Evolutionary conservation across 1,140 invertebrate species (phyloP), one percentile per base, ranked within the genome.

Genomic region (Pseudoatta argentina): DNA sequence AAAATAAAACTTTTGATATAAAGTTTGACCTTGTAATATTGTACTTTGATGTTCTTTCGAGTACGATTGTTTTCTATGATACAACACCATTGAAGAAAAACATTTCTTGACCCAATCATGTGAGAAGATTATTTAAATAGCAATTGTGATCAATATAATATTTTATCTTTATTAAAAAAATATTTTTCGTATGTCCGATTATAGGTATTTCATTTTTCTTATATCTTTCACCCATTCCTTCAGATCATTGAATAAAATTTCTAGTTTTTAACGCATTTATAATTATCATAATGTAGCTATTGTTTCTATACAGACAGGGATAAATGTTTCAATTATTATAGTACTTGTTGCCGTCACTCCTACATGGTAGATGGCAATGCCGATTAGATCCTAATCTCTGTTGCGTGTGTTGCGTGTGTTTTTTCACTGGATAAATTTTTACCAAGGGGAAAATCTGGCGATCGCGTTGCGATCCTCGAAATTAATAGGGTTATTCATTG

Each of bases 251-350:
- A 14, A 34, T 53, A 30, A 18, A 34, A 63, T 27, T 18, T 55
- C 3, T 24, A 39, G 5, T 10, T 61, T 78, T 39, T 39, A 12
- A n/a, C 30, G 30, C 16, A 34, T n/a, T 67, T 2, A 8, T 12
- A 64, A 64, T 0, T 24, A 21, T 61, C 51, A 73, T 72, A 24
- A 24, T 61, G 55, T 73, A 61, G 7, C 7, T 18, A 30, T 21
- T 48, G 14, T 48, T 6, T n/a, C 10, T 24, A 8, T 8, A 48
- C 8, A 67, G 39, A 61, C 18, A 48, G 6, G 4, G 39, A 73
- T 83, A 61, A 48, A 83, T 61, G 55, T 83, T 73, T 63, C 67
- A 83, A 73, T 83, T 73, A 83, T 83, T 73, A 21, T 21, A 21
- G 57, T 39, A 30, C 44, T 83, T 69, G 14, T 48, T 30, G 30